Evolutionary conservation across 2,113 vertebrate genomes (phyloP), one percentile per base, ranked within the genome.

Genomic region (Melanocharis versteri): DNA sequence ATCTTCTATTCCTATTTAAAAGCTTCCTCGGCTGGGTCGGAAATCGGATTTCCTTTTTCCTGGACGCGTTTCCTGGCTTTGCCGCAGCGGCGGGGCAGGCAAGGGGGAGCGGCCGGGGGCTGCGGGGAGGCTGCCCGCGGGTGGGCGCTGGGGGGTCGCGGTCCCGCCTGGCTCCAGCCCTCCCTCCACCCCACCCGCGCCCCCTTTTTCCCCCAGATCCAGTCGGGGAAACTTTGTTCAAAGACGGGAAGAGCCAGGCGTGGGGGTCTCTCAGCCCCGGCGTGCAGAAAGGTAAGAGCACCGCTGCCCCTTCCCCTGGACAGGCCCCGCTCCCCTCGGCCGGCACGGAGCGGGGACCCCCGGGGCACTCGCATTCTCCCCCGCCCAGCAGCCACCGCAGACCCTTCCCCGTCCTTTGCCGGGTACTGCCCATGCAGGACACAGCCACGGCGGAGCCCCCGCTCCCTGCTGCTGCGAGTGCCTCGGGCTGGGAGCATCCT

Each of bases 21-120:
- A 96, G 96, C 97, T 96, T 95, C 90, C 94, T 76, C 78, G 71
- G 94, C 96, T 98, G 97, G 97, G 98, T 99, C 98, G 98, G 98
- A 99, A 99, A 99, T 98, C 99, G 99, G 99, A 99, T 99, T 99
- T 99, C 99, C 99, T 99, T 98, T 99, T 99, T 99, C 99, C 99
- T 99, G 99, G 98, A 99, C 99, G 99, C 99, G 98, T 99, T 99
- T 99, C 99, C 99, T 99, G 99, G 98, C 98, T 98, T 97, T 97
- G 79, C 94, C 64, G 89, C 96, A 24, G 71, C 87, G 80, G 89
- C 61, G 61, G 87, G 76, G 68, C 86, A 92, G 81, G 77, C 54
- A 14, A 95, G 93, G 97, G 96, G 92, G 95, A 94, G 96, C 87
- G 44, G 81, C 81, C 89, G 92, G 84, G 94, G 94, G 82, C 83